Conservation (phyloP, 2,797 vertebrate genomes). For the Lagocephalus sceleratus region DNA sequence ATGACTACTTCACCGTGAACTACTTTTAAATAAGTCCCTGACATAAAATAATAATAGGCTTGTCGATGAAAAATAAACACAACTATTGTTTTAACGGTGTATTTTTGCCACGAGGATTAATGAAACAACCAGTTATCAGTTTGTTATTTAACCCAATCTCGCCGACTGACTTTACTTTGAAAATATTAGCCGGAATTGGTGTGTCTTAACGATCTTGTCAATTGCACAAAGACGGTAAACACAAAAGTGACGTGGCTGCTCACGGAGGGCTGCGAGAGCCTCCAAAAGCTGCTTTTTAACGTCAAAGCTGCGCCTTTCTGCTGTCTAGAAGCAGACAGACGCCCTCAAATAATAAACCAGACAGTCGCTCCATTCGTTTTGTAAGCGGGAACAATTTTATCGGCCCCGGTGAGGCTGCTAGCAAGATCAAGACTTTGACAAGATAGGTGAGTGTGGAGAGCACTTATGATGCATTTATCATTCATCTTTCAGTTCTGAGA, state of each 20-base stretch:
- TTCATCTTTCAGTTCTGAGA: neutral
- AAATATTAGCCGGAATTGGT: fast-evolving
- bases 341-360: too few relatives aligned
- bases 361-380: too few relatives aligned
- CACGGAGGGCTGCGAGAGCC: slow-evolving; percentile 5
- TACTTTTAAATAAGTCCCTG: too few relatives aligned
- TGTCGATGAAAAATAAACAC: too few relatives aligned
- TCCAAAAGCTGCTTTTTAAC: neutral
- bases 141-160: too few relatives aligned
- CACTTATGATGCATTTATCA: fast-evolving
- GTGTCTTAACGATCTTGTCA: fast-evolving
- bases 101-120: too few relatives aligned
- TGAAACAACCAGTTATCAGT: too few relatives aligned
- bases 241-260: slow-evolving; percentile 70
- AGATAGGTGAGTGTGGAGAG: slow-evolving; percentile 23
- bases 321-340: neutral
- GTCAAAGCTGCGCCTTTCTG: fast-evolving
- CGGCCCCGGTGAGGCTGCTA: neutral
- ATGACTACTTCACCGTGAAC: neutral
- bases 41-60: too few relatives aligned
- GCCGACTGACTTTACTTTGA: slow-evolving; percentile 22
- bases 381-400: too few relatives aligned
- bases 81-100: too few relatives aligned
- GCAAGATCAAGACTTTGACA: slow-evolving; percentile 39
- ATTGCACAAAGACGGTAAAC: slow-evolving; percentile 11